Conservation (phyloP, 1,140 invertebrate species). For the Wasmannia auropunctata region DNA sequence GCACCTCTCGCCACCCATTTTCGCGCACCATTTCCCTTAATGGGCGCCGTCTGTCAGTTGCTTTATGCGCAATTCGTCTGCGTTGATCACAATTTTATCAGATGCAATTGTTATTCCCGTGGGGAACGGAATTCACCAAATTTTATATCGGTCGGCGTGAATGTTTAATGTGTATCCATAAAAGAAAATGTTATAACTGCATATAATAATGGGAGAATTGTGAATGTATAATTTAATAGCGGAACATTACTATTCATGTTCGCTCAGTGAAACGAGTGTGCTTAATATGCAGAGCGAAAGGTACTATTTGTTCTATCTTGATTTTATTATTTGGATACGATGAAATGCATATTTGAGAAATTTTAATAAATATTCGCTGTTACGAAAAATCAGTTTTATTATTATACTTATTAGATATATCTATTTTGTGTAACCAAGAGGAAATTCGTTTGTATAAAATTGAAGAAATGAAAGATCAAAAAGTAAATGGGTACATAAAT, state of each 20-base stretch:
- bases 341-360: neutral
- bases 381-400: neutral
- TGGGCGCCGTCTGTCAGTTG: neutral
- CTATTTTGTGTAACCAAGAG: neutral
- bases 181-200: neutral
- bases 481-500: neutral
- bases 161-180: neutral
- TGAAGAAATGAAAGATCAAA: neutral
- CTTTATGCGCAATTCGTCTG: conserved; percentile 18
- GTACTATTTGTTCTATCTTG: neutral
- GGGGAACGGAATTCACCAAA: neutral
- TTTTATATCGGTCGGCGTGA: neutral
- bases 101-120: conserved; percentile 5
- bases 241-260: neutral
- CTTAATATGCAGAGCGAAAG: neutral
- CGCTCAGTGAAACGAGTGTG: neutral
- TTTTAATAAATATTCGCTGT: neutral
- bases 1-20: neutral
- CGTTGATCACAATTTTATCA: conserved; percentile 3
- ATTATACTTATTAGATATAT: conserved; percentile 6
- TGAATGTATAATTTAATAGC: conserved; percentile 1
- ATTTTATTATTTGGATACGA: neutral
- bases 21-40: conserved; percentile 5
- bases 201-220: neutral
- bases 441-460: neutral